These are phyloP conservation scores for Willisornis vidua DNA, from an alignment of 2,113 vertebrate species.

Conservation along the genomic window DNA sequence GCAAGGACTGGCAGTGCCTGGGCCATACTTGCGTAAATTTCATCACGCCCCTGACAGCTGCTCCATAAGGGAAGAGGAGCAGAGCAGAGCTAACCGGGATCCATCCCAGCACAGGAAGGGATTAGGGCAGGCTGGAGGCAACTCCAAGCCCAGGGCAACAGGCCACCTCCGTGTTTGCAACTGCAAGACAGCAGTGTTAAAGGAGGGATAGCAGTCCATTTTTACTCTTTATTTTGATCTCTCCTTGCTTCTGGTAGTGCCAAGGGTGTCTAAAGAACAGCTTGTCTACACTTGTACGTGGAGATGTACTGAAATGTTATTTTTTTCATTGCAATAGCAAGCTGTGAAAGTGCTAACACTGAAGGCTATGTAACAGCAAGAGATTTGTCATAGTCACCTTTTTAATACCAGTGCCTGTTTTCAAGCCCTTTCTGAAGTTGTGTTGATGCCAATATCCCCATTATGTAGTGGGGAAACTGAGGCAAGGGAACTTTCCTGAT, in stretches of 20 bases:
- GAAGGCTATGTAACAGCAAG: not conserved
- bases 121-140: not conserved
- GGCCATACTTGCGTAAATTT: not conserved
- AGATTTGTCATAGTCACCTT: not conserved
- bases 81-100: not conserved
- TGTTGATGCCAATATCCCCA: not conserved
- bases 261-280: not conserved
- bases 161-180: not conserved
- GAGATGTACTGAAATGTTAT: not conserved
- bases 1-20: not conserved
- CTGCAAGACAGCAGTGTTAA: not conserved
- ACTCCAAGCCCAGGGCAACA: not conserved
- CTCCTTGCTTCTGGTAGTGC: not conserved
- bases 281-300: not conserved
- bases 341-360: not conserved
- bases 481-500: not conserved
- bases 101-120: not conserved
- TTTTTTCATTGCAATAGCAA: not conserved
- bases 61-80: not conserved
- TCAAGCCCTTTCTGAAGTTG: not conserved
- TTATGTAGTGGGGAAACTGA: not conserved
- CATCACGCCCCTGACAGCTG: not conserved
- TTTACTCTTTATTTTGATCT: not conserved
- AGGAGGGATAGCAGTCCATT: not conserved
- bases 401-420: not conserved